phyloP scores from a whole-genome alignment of 2,113 vertebrate species.

The Cynoglossus semilaevis region DNA sequence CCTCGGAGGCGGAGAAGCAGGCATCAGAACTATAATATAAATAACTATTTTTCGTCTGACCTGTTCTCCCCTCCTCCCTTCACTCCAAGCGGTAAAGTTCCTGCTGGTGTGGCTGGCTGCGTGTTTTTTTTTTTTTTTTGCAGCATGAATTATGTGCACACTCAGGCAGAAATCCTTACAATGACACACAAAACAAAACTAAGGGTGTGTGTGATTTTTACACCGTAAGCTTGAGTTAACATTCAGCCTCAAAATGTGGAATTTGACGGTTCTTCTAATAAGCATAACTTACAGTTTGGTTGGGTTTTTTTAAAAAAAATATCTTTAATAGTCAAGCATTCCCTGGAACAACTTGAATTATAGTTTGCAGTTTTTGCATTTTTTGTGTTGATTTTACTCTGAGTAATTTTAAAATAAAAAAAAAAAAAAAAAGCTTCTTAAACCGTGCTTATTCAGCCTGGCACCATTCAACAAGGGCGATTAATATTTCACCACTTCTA shows the following conservation, averaged over 20 bases:
- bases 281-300: too few relatives aligned
- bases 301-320: too few relatives aligned
- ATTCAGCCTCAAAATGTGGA: too few relatives aligned
- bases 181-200: not conserved
- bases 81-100: conserved; percentile 65
- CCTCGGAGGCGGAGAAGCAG: conserved; percentile 84
- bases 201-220: not conserved
- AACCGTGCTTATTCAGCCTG: conserved; percentile 47
- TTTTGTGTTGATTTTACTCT: too few relatives aligned
- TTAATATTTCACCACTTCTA: conserved; percentile 8
- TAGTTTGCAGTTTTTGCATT: not conserved
- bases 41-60: conserved; percentile 48
- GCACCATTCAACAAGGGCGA: conserved; percentile 16
- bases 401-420: too few relatives aligned
- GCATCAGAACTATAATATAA: conserved; percentile 73
- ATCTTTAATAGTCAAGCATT: too few relatives aligned
- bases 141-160: conserved; percentile 12
- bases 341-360: too few relatives aligned
- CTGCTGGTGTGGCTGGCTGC: conserved; percentile 39
- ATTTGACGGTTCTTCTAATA: too few relatives aligned
- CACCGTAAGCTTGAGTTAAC: too few relatives aligned
- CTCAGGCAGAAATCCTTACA: not conserved
- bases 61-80: conserved; percentile 66
- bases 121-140: too few relatives aligned
- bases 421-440: too few relatives aligned